These are phyloP conservation scores for Basileuterus tristriatus DNA, from an alignment of 2,797 vertebrate genomes.

Conservation along the genomic window DNA sequence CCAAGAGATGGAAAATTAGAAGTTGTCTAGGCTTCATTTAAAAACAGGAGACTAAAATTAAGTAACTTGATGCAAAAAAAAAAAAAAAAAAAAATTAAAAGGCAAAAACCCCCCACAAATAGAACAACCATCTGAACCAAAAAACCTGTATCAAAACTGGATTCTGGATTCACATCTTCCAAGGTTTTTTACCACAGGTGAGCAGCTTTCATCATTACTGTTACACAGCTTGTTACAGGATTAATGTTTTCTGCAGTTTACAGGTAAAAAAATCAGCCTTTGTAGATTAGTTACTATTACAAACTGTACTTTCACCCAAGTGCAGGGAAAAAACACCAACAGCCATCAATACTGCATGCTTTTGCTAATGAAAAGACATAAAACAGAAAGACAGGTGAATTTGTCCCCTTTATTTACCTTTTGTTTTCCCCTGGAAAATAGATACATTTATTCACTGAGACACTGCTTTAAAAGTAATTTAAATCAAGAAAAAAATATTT, in stretches of 20 bases:
- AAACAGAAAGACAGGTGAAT: neutral
- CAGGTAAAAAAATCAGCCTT: slow-evolving; percentile 25
- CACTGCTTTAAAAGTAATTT: neutral
- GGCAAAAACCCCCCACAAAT: neutral
- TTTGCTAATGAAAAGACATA: neutral
- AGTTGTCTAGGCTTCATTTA: neutral
- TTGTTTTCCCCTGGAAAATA: neutral
- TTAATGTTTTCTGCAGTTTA: neutral
- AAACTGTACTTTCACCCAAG: neutral
- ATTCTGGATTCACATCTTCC: neutral
- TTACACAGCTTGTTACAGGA: neutral
- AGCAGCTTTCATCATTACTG: neutral
- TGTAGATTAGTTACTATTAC: neutral
- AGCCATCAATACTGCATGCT: neutral
- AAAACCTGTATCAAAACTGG: neutral
- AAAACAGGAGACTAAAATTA: neutral
- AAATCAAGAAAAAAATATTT: neutral
- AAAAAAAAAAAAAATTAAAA: neutral
- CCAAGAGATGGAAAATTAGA: neutral
- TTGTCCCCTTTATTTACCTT: neutral
- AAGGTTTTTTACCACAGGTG: neutral
- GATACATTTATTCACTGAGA: neutral
- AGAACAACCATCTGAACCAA: neutral
- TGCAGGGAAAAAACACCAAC: neutral
- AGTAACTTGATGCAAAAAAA: accelerated